Evolutionary conservation across 1,140 invertebrate species (phyloP), one percentile per base, ranked within the genome.

Genomic region (Orius insidiosus): DNA sequence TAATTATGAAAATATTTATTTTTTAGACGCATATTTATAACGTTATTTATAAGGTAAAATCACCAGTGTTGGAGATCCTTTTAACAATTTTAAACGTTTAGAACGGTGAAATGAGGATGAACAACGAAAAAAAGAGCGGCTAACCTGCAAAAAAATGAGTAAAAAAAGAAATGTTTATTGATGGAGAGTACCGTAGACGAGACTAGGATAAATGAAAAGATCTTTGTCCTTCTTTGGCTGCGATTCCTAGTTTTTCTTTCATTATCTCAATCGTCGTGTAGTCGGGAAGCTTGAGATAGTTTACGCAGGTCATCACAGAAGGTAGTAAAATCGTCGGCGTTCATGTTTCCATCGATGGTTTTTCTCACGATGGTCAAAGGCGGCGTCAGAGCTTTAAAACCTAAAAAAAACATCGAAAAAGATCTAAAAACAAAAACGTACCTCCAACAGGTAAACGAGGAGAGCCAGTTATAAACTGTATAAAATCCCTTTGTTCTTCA

Each of bases 261-360:
- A 98, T 95, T 57, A 94, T 82, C 59, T 95, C 85, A 46, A 85
- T 68, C 52, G 74, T 81, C 50, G 87, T 85, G 68, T 98, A 98
- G 66, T 98, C 94, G 13, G 95, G 94, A 63, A 98, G 74, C 74
- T 98, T 98, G 55, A 98, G 75, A 72, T 98, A 98, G 75, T 98
- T 98, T 47, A 96, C 93, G 71, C 94, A 98, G 39, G 95, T 98
- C 93, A 98, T 98, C 60, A 98, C 95, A 54, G 92, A 97, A 57
- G 95, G 95, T 59, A 98, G 70, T n/a, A 68, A 93, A 97, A 67
- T 89, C 79, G 67, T 98, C 93, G 18, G 88, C 77, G 67, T 87
- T 85, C 65, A 86, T 77, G 48, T 81, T 85, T 9, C 75, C 68
- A 66, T 95, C 92, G 55, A 94, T 74, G 9, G 87, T 90, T 68